Percentiles rank a stretch among this genome's conserved stretches.
Conservation (phyloP, 2,113 vertebrate genomes). For the Plecturocebus donacophilus region DNA sequence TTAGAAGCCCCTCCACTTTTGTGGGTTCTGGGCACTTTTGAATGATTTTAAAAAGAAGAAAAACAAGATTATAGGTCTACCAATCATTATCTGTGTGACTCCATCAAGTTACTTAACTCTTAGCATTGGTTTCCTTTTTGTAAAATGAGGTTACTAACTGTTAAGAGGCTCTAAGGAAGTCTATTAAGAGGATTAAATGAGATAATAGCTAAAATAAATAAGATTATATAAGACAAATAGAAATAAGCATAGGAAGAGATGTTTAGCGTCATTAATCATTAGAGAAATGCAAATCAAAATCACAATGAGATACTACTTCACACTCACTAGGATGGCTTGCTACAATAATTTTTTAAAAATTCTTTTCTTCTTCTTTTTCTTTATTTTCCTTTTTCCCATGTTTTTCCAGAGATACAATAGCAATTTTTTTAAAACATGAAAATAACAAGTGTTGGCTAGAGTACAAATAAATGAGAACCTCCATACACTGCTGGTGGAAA, state of each 20-base stretch:
- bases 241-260: not conserved
- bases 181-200: constrained; percentile 27
- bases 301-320: not conserved
- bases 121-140: not conserved
- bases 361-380: not conserved
- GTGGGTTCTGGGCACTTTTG: not conserved
- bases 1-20: not conserved
- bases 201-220: constrained; percentile 11
- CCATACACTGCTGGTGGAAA: not conserved
- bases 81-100: not conserved
- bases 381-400: not conserved
- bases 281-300: constrained; percentile 35
- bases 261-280: not conserved
- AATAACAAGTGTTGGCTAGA: not conserved
- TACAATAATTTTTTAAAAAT: not conserved
- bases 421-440: not conserved
- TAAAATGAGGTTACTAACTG: not conserved
- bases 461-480: not conserved
- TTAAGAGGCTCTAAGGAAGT: constrained; percentile 11
- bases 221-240: not conserved
- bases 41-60: not conserved
- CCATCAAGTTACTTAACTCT: constrained; percentile 12
- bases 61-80: not conserved
- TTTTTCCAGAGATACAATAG: not conserved
- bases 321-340: not conserved